Evolutionary conservation across 1,140 invertebrate species (phyloP).

Genomic region (Teleogryllus occipitalis): DNA sequence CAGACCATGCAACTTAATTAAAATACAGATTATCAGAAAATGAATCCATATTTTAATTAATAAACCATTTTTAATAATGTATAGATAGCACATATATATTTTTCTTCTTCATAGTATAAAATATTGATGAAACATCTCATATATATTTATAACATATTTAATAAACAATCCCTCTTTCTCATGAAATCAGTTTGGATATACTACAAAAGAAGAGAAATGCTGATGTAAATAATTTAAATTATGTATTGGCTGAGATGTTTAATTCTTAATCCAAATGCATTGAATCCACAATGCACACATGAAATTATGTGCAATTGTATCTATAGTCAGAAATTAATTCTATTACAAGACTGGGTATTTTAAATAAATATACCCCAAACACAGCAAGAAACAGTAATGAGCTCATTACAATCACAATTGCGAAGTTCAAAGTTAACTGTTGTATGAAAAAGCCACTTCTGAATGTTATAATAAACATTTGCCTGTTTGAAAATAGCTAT

Average conservation of each 20-base stretch:
- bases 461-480: constrained; percentile 20
- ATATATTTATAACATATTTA: too few relatives aligned
- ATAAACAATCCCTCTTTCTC: too few relatives aligned
- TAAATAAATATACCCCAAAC: constrained; percentile 2
- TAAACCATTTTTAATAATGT: too few relatives aligned
- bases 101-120: too few relatives aligned
- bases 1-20: too few relatives aligned
- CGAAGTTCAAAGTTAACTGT: constrained; percentile 16
- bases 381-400: constrained; percentile 11
- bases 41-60: too few relatives aligned
- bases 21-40: too few relatives aligned
- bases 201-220: background rate
- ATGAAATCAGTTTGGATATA: background rate
- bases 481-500: constrained; percentile 25
- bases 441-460: constrained; percentile 23
- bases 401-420: constrained; percentile 14
- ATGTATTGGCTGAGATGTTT: background rate
- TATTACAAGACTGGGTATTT: constrained; percentile 5
- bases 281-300: background rate
- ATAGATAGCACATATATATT: too few relatives aligned
- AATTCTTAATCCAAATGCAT: background rate
- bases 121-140: too few relatives aligned
- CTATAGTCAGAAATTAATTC: background rate
- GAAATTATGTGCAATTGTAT: background rate
- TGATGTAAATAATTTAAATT: background rate